These are phyloP conservation scores for Epinephelus awoara DNA, from an alignment of 2,797 vertebrate species.

Conservation along the genomic window DNA sequence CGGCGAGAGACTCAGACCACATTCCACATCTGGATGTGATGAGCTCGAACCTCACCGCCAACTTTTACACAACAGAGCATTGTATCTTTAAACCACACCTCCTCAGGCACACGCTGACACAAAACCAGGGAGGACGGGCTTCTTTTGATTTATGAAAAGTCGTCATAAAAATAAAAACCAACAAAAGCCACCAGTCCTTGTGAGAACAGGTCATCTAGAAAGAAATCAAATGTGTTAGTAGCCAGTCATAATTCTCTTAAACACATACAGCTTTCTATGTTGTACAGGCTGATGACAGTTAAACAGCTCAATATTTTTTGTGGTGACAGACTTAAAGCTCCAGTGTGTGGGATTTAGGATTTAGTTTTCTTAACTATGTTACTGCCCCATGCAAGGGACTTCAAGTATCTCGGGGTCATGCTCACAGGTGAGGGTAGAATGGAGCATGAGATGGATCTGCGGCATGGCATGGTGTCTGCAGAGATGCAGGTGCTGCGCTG, in stretches of 20 bases:
- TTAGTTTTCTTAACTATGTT: too few relatives aligned
- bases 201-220: not conserved
- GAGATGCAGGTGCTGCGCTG: too few relatives aligned
- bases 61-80: conserved; percentile 33
- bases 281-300: too few relatives aligned
- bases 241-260: not conserved
- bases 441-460: too few relatives aligned
- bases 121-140: not conserved
- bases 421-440: too few relatives aligned
- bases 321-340: too few relatives aligned
- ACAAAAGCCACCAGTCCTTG: not conserved
- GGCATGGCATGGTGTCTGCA: too few relatives aligned
- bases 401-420: too few relatives aligned
- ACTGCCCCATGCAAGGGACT: too few relatives aligned
- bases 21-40: conserved; percentile 82
- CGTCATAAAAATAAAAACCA: not conserved
- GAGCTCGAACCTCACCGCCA: conserved; percentile 50
- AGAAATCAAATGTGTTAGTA: not conserved
- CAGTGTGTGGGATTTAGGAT: too few relatives aligned
- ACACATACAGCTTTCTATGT: not conserved
- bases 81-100: conserved; percentile 15
- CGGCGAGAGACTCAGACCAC: conserved; percentile 52
- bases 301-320: too few relatives aligned
- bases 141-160: not conserved
- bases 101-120: not conserved